These are phyloP conservation scores for Cottoperca gobio DNA, from an alignment of 2,797 vertebrate genomes.

Conservation along the genomic window DNA sequence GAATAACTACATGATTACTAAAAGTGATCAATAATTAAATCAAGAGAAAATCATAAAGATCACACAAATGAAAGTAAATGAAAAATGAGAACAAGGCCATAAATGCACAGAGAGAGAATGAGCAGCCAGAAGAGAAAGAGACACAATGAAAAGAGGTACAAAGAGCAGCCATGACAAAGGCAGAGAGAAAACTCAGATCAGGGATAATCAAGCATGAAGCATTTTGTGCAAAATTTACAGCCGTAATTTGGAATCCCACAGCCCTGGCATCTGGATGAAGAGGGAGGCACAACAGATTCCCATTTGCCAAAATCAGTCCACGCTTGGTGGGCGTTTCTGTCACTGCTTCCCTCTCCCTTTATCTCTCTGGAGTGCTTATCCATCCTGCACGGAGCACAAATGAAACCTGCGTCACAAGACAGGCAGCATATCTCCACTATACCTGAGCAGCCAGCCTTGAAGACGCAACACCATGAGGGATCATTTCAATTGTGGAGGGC, in stretches of 20 bases:
- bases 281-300: slow-evolving; percentile 77
- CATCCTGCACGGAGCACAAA: slow-evolving; percentile 60
- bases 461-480: slow-evolving; percentile 57
- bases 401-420: slow-evolving; percentile 68
- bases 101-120: slow-evolving; percentile 31
- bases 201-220: slow-evolving; percentile 80
- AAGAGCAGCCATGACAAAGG: slow-evolving; percentile 42
- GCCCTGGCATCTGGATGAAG: slow-evolving; percentile 68
- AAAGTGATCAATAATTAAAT: neutral
- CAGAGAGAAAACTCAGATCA: slow-evolving; percentile 67
- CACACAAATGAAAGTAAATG: neutral
- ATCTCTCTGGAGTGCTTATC: slow-evolving; percentile 50
- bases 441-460: slow-evolving; percentile 75
- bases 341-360: slow-evolving; percentile 29
- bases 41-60: slow-evolving; percentile 1
- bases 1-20: slow-evolving; percentile 3
- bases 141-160: slow-evolving; percentile 58
- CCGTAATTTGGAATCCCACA: slow-evolving; percentile 78
- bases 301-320: slow-evolving; percentile 74
- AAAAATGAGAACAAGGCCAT: slow-evolving; percentile 9
- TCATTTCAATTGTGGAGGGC: slow-evolving; percentile 58
- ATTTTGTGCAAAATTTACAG: slow-evolving; percentile 78
- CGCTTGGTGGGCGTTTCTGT: slow-evolving; percentile 68
- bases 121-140: slow-evolving; percentile 39
- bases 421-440: slow-evolving; percentile 60